Base-by-base conservation (phyloP, 2,113 vertebrate species). In the Sclerurus mexicanus region DNA sequence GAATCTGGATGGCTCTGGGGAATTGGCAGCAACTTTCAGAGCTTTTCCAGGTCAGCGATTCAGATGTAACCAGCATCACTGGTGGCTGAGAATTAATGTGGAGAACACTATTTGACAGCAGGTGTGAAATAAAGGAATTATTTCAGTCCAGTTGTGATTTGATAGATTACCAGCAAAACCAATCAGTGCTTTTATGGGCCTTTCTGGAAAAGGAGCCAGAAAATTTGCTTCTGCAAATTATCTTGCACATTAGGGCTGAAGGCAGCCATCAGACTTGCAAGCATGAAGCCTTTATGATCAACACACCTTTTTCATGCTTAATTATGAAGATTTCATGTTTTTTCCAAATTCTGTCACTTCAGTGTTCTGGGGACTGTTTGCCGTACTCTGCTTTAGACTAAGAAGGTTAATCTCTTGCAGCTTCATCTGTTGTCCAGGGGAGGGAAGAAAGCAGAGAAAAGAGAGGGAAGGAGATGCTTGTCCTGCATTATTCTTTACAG, bases 11-110 rank as follows among this genome's bases (percentile, higher is more conserved):
- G 49, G 85, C 95, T 95, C 85, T 85, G 59, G 87, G 81, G 94
- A 95, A 90, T 53, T 59, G 93, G 93, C 91, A 96, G 75, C 1
- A 7, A 94, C 87, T 85, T 93, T 47, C 78, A 83, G 31, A 94
- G 91, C 91, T 91, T 96, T 95, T 96, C 89, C 93, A 94, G 95
- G 88, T 94, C 95, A 94, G 46, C 0, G 21, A 75, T 84, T 96
- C 90, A 89, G 76, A 78, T 75, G 30, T 33, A 90, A 93, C 66
- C 53, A 49, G 68, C 33, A 1, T 68, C 49, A 81, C 44, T 89
- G 76, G 93, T 86, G 64, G 64, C 77, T 72, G 74, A 85, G 55
- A 95, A 94, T 87, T 89, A 92, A 89, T 44, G 46, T 78, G 66
- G 77, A 82, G 24, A 78, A 84, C 93, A 85, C 30, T 75, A 71